Base-by-base conservation (phyloP, 1,140 invertebrate species). In the Harpegnathos saltator region DNA sequence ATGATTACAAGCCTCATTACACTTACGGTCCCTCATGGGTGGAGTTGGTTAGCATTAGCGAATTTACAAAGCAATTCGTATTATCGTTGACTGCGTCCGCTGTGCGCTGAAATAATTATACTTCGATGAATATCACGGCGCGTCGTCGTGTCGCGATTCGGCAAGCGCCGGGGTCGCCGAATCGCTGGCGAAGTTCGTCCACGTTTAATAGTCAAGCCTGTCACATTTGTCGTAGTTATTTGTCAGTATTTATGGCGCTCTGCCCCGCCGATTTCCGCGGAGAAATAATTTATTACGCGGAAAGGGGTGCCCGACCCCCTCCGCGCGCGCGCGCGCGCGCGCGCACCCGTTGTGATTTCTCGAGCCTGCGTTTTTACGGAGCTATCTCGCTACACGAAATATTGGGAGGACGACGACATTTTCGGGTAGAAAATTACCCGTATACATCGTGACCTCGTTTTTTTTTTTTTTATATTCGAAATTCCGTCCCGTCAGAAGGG, bases 161-260 rank as follows among this genome's bases (percentile, higher is more conserved):
- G 62, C 1, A 15, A 58, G 24, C 19, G 0, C 50, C 14, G 17
- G 62, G 17, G 14, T 44, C 15, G 52, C 14, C 26, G 63, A 69
- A 78, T 69, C 33, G 50, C 12, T 78, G 19, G 75, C 17, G 33
- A 80, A 71, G 52, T 80, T 80, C 7, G 65, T 69, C 24, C 65
- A 71, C 65, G 65, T 69, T 44, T 69, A 59, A 80, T 71, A 80
- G 75, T 59, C 65, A 80, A 48, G 65, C 22, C 14, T 52, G 75
- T 59, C 52, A 69, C 69, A 80, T 80, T 80, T 80, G 71, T 80
- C 75, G 75, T 29, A 59, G 75, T 80, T 80, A 65, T 80, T 80
- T 80, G 75, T 80, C 75, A 71, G 65, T 80, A 80, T 80, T 80
- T 80, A 80, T 80, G 65, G 54, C 65, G 65, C 24, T 80, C 58